These are phyloP conservation scores for Gastrophysa polygoni DNA, from an alignment of 2,888 invertebrate genomes.

Conservation along the genomic window DNA sequence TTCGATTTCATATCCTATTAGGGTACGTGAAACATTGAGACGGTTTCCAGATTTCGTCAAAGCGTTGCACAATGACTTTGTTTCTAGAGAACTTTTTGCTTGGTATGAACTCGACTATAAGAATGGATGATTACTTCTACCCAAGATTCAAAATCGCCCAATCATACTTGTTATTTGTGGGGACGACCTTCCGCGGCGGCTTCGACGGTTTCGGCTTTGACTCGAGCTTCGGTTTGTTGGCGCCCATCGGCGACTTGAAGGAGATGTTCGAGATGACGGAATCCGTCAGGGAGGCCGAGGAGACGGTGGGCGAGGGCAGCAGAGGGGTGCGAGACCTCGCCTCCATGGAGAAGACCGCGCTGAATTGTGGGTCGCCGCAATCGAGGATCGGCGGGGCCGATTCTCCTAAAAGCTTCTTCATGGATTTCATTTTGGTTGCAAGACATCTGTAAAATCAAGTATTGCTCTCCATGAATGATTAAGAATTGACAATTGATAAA, in stretches of 20 bases:
- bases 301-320: constrained; percentile 62
- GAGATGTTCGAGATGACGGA: constrained; percentile 23
- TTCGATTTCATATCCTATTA: too few relatives aligned
- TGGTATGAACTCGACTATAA: too few relatives aligned
- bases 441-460: constrained; percentile 73
- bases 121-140: too few relatives aligned
- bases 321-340: constrained; percentile 82
- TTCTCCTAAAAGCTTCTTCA: constrained; percentile 82
- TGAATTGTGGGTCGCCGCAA: constrained; percentile 76
- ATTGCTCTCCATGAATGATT: too few relatives aligned
- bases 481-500: too few relatives aligned
- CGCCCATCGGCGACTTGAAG: background rate
- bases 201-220: constrained; percentile 36
- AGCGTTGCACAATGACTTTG: too few relatives aligned
- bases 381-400: constrained; percentile 63
- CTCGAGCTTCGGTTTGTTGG: constrained; percentile 11
- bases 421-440: constrained; percentile 83
- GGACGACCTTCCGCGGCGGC: constrained; percentile 56
- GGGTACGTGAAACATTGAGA: too few relatives aligned
- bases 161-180: constrained; percentile 19
- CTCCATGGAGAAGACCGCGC: constrained; percentile 77
- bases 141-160: too few relatives aligned
- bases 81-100: too few relatives aligned
- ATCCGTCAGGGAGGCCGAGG: constrained; percentile 45
- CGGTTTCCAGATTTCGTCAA: too few relatives aligned